These are phyloP conservation scores for Lutjanus argentimaculatus DNA, from an alignment of 2,797 vertebrate species.

Conservation along the genomic window DNA sequence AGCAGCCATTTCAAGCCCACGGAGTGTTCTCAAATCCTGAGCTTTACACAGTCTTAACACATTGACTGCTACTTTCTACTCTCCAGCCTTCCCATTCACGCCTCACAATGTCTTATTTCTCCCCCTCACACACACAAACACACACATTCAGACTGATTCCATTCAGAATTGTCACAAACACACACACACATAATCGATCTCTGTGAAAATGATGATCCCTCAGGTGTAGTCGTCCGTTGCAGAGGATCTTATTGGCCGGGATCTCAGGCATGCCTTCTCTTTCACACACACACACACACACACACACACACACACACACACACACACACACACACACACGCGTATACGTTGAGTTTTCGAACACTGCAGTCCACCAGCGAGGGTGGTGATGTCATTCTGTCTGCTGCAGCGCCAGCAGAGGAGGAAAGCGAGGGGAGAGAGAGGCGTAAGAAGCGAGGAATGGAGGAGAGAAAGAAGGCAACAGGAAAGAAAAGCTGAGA, in stretches of 20 bases:
- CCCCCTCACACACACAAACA: not conserved
- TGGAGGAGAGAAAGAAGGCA: constrained; percentile 29
- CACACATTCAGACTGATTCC: not conserved
- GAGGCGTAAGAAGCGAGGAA: constrained; percentile 27
- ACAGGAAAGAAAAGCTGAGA: constrained; percentile 40
- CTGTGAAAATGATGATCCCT: constrained; percentile 25
- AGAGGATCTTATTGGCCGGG: not conserved
- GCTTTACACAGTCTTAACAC: constrained; percentile 18
- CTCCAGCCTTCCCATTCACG: constrained; percentile 9
- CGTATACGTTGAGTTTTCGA: constrained; percentile 53
- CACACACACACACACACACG: not conserved
- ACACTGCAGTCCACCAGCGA: constrained; percentile 77
- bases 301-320: not conserved
- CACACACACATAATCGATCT: constrained; percentile 1
- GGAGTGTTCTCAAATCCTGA: constrained; percentile 11
- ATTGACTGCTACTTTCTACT: not conserved
- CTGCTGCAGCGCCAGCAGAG: constrained; percentile 82
- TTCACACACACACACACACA: not conserved
- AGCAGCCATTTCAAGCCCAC: constrained; percentile 14
- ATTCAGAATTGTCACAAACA: constrained; percentile 12
- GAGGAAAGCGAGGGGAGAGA: constrained; percentile 42
- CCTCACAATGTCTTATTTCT: constrained; percentile 13
- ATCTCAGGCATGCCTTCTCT: not conserved
- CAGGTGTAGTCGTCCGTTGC: not conserved
- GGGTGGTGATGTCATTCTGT: constrained; percentile 84